Evolutionary conservation across 2,888 invertebrate genomes (phyloP), one percentile per base, ranked within the genome.

Genomic region (Clepsis dumicolana): DNA sequence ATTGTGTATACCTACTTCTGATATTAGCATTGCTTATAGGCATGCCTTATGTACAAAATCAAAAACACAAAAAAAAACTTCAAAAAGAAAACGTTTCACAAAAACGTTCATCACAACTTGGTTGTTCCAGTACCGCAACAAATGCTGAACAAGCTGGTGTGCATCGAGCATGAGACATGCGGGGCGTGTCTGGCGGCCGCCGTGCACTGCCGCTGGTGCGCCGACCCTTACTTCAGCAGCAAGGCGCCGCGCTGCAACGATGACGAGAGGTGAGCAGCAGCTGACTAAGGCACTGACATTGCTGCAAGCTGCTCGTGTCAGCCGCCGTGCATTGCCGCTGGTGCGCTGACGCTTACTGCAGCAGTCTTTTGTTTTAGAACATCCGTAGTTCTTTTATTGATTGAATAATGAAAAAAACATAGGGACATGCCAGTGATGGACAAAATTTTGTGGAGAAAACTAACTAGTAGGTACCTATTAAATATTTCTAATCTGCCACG

Each of bases 131-230:
- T 80, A 27, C 83, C 87, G 67, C 85, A 88, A 67, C 81, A 88
- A 69, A 70, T 93, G 54, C 75, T 84, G 71, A 90, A 91, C 73
- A 89, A 91, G 79, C 72, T 92, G 74, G 89, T 84, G 24, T 94
- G 94, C 76, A 88, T 92, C 64, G 88, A 89, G 68, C 88, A 92
- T 48, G 86, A 89, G 44, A 86, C 87, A 64, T 94, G 94, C 68
- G 90, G 90, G 0, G 77, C 88, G 0, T 94, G 94, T 64, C 77
- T 93, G 35, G 83, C 88, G 0, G 92, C 93, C 0, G 93, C 93
- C 0, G 80, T 85, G 2, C 90, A 91, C 75, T 94, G 94, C 70
- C 86, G 92, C 38, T 94, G 94, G 94, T 94, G 94, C 35, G 93
- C 92, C 0, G 92, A 94, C 71, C 89, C 89, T 0, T 87, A 89